Conservation (phyloP, 2,797 vertebrate species). For the Hemitrygon akajei region DNA sequence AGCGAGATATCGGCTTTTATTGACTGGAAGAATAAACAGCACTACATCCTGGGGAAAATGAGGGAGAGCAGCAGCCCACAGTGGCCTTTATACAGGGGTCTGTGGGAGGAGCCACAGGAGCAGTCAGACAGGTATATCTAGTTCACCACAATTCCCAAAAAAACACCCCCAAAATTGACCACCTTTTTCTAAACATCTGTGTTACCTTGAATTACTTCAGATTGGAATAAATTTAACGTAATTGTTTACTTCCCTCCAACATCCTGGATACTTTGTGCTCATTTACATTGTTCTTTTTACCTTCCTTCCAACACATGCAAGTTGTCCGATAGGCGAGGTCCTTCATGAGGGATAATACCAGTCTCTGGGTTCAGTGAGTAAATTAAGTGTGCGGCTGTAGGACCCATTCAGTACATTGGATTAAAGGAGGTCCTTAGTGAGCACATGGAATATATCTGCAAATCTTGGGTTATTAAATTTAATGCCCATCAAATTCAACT, state of each 20-base stretch:
- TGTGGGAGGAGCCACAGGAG: too few species aligned
- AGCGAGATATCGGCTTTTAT: too few species aligned
- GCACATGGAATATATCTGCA: not conserved
- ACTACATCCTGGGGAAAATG: too few species aligned
- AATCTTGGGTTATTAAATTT: not conserved
- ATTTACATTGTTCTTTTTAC: not conserved
- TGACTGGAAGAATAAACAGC: too few species aligned
- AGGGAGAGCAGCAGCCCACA: too few species aligned
- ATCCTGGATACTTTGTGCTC: not conserved
- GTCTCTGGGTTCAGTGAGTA: not conserved
- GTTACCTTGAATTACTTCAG: not conserved
- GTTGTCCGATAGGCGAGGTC: not conserved
- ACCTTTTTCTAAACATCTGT: too few species aligned
- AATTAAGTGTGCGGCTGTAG: not conserved
- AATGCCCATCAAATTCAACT: not conserved
- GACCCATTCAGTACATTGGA: not conserved
- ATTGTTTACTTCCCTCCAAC: not conserved
- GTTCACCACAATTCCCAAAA: too few species aligned
- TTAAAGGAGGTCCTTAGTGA: not conserved
- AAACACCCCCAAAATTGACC: too few species aligned
- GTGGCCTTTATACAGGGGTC: too few species aligned
- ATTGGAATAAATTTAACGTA: not conserved
- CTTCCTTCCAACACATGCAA: too few species aligned
- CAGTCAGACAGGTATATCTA: too few species aligned
- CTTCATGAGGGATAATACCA: not conserved